Evolutionary conservation across 2,888 invertebrate species (phyloP), one percentile per base, ranked within the genome.

Genomic region (Tetramorium bicarinatum): DNA sequence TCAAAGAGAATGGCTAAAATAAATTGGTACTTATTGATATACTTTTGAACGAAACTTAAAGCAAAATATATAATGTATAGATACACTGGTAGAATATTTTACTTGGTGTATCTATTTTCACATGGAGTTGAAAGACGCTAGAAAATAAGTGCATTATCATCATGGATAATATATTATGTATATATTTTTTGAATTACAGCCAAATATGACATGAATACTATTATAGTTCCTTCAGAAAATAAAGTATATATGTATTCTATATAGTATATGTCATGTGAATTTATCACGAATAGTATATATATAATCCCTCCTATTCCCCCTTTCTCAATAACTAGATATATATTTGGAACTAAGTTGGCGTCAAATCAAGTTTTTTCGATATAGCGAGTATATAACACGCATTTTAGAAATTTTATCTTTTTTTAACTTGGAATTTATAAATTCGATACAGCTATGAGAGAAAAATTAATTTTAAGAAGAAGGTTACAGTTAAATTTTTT

Each of bases 111-210:
- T 9, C 15, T 64, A 25, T 25, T 62, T 41, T 62, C 21, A 2
- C 38, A 13, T 64, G 0, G 7, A 44, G 21, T 44, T 66, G 44
- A 44, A 44, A 44, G 44, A 66, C n/a, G 25, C 13, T 66, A 25
- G 15, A 25, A 66, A 66, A 66, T 66, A 66, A 66, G 21, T 66
- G 64, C 25, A 8, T 8, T 44, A 25, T 66, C 64, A 66, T 66
- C 44, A 44, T 64, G 44, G 15, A 66, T 66, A 66, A 66, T 66
- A 9, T 66, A 66, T 66, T 25, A 41, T 64, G 6, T 21, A 25
- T 64, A 15, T 21, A 25, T 44, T 66, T 66, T 1, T 44, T 66
- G 25, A 25, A 66, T 66, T 66, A 44, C 15, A 44, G 64, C 25
- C 21, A 25, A 64, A 66, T 66, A 8, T 66, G 44, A 66, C 25